phyloP scores from a whole-genome alignment of 2,113 vertebrate species.

The Chloropsis hardwickii region DNA sequence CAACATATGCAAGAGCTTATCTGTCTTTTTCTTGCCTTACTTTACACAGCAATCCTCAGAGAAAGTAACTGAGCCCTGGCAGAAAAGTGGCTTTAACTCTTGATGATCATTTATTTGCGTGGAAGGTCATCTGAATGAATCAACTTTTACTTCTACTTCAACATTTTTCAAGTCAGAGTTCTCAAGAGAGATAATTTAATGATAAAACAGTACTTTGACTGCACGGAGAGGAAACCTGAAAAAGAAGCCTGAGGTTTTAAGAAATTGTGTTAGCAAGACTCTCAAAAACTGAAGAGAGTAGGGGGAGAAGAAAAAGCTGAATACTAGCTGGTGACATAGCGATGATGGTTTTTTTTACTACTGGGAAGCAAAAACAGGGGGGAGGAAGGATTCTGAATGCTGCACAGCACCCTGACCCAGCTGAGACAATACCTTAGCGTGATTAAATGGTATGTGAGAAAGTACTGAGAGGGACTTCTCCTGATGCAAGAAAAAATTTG shows the following conservation, averaged over 20 bases:
- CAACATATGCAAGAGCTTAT: not conserved
- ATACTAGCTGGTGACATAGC: not conserved
- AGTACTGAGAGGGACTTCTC: not conserved
- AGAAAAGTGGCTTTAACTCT: not conserved
- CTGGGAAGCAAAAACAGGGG: not conserved
- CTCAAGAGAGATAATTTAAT: not conserved
- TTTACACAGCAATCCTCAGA: not conserved
- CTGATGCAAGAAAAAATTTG: rapidly evolving
- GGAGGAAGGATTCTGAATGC: not conserved
- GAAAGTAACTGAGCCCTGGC: not conserved
- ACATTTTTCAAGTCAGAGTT: not conserved
- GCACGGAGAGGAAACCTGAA: not conserved
- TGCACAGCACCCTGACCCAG: not conserved
- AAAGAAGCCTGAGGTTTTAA: not conserved
- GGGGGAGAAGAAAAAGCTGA: not conserved
- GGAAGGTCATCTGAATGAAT: not conserved
- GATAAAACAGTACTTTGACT: not conserved
- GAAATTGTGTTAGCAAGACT: not conserved
- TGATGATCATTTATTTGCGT: not conserved
- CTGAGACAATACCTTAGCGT: not conserved
- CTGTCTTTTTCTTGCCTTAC: not conserved
- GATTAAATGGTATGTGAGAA: not conserved
- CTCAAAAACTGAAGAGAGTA: not conserved
- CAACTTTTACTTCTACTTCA: not conserved
- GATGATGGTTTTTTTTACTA: not conserved